Evolutionary conservation across 1,140 invertebrate species (phyloP), one percentile per base, ranked within the genome.

Genomic region (Lepidurus apus): DNA sequence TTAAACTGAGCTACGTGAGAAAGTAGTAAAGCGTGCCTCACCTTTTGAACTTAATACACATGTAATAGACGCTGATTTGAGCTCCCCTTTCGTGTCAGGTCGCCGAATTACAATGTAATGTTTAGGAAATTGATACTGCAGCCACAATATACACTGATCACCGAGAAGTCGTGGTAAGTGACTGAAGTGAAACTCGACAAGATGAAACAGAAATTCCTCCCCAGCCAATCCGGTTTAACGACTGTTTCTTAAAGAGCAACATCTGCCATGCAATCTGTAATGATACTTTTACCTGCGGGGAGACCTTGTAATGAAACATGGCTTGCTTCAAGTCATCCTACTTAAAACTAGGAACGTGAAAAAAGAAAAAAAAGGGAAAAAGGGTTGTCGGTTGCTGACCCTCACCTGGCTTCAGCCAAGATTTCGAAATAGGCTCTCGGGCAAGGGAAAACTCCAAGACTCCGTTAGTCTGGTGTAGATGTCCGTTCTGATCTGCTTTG

Each of bases 311-410:
- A 65, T 65, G 53, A 65, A 65, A 65, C 53, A 17, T 21, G 53
- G 17, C 13, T 65, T 65, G 53, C 53, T 65, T 65, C 53, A 65
- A 65, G 53, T 65, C 53, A 65, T 65, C 53, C 21, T 21, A n/a
- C 5, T 65, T n/a, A 65, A n/a, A 65, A 13, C 17, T 1, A 7
- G 21, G 13, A 9, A 21, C 17, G 13, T n/a, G 53, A 65, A 21
- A 65, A 65, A 65, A 47, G 21, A 65, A 17, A n/a, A 65, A 11
- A 65, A 10, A 65, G 0, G 0, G 53, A 13, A 10, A 65, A 65
- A 65, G 53, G 53, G 53, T 65, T 9, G 53, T 65, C 53, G 53
- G 53, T 65, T 65, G 53, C 53, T 65, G 53, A 65, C 53, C 53
- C 53, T 65, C 13, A 65, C 53, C 53, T 65, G 53, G 53, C 53